Base-by-base conservation (phyloP, 64 coral and sea anemone species). In the Montipora efflorescens region DNA sequence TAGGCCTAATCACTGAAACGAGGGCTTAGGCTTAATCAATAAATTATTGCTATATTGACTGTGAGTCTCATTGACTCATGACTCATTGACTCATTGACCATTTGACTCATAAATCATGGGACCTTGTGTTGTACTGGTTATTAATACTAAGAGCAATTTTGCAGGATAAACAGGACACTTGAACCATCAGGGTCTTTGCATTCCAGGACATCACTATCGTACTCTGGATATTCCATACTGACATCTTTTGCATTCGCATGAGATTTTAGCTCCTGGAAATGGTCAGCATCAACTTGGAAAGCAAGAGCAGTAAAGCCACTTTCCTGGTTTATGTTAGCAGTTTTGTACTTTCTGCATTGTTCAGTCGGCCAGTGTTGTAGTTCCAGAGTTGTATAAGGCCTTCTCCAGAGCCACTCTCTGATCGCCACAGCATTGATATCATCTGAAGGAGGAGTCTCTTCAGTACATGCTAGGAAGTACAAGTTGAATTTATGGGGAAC, bases 391-490 rank as follows among this genome's bases (percentile, higher is more conserved):
- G 69, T 94, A 55, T 94, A 94, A 4, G 93, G 93, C 47, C 93
- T 80, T 55, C 52, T 90, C 93, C 93, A 94, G 18, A 94, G 48
- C 93, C 93, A 94, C 48, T 94, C 93, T 16, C 93, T 79, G 18
- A 90, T 90, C 7, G 75, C 87, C 14, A 83, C 78, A 5, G 68
- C 67, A 21, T 64, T 94, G 12, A 94, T 11, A 43, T 94, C 68
- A 83, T 83, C 28, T 74, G 45, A 47, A 44, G 93, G 93, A 18
- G 93, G 93, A 8, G 12, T 45, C 8, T 94, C 93, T 6, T 82
- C 79, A 13, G 93, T 94, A 72, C 93, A 94, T 10, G 93, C 93
- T n/a, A 94, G 62, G 25, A 94, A 94, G 55, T 94, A 94, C 13
- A 94, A 78, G 21, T 79, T 81, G 21, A 94, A 94, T 25, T 14